Percentiles rank a stretch among this genome's conserved stretches.
These are phyloP conservation scores for Lucifuga dentata DNA, from an alignment of 2,113 vertebrate genomes.

Conservation along the genomic window DNA sequence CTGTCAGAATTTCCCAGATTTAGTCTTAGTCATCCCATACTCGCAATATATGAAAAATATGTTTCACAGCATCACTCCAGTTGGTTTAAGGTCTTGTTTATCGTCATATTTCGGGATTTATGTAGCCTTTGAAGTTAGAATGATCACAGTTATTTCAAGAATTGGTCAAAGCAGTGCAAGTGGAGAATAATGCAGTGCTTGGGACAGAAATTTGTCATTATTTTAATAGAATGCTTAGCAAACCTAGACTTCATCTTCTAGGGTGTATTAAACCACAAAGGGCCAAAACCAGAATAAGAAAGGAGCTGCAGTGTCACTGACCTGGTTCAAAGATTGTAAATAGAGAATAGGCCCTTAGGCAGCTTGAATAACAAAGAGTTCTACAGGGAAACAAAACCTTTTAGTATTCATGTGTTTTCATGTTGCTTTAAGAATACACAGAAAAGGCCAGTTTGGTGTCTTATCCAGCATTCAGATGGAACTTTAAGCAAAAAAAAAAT, in stretches of 20 bases:
- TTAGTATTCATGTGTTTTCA: constrained; percentile 9
- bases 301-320: constrained; percentile 21
- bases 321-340: constrained; percentile 44
- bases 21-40: constrained; percentile 13
- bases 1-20: constrained; percentile 43
- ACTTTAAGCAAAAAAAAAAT: too few species aligned
- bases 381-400: not conserved
- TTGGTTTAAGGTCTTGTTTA: too few species aligned
- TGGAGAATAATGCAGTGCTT: not conserved
- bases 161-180: not conserved
- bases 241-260: constrained; percentile 15
- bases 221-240: constrained; percentile 8
- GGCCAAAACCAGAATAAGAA: not conserved
- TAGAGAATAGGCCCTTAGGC: constrained; percentile 35
- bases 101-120: too few species aligned
- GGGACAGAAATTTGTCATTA: constrained; percentile 5
- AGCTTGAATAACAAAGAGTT: constrained; percentile 35
- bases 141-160: not conserved
- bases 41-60: constrained; percentile 9
- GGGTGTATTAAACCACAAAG: constrained; percentile 31
- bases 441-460: not conserved
- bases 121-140: too few species aligned
- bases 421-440: not conserved
- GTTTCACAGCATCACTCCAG: constrained; percentile 11
- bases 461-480: too few species aligned